phyloP scores from a whole-genome alignment of 2,797 vertebrate genomes.

The Sciaenops ocellatus region DNA sequence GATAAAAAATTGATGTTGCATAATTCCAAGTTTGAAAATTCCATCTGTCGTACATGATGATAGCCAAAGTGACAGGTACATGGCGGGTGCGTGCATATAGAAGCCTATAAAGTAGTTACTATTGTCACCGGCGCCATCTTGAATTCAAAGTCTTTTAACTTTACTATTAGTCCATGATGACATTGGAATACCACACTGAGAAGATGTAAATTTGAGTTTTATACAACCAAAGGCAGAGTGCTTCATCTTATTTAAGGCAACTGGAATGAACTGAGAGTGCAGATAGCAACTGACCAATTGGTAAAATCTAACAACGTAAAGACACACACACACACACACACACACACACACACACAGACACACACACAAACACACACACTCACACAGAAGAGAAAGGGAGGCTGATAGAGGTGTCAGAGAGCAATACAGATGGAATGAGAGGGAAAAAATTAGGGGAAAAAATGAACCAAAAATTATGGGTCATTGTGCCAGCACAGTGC shows the following conservation, averaged over 20 bases:
- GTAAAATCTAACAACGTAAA: constrained; percentile 46
- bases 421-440: constrained; percentile 69
- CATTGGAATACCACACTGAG: background rate
- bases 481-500: constrained; percentile 88
- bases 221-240: too few species aligned
- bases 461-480: constrained; percentile 88
- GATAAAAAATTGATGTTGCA: too few species aligned
- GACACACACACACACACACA: constrained; percentile 1
- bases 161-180: background rate
- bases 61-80: too few species aligned
- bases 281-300: constrained; percentile 39
- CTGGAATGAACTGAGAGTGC: constrained; percentile 23
- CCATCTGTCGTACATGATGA: too few species aligned
- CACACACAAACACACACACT: constrained; percentile 10
- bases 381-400: constrained; percentile 37
- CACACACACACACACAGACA: constrained; percentile 1
- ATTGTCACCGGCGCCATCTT: too few species aligned
- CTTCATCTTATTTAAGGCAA: background rate
- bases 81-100: too few species aligned
- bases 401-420: constrained; percentile 65
- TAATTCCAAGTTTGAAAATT: too few species aligned
- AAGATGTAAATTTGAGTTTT: background rate
- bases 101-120: too few species aligned
- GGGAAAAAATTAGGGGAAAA: constrained; percentile 70
- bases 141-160: too few species aligned